phyloP scores from a whole-genome alignment of 2,888 invertebrate species.

The Hyposoter didymator region DNA sequence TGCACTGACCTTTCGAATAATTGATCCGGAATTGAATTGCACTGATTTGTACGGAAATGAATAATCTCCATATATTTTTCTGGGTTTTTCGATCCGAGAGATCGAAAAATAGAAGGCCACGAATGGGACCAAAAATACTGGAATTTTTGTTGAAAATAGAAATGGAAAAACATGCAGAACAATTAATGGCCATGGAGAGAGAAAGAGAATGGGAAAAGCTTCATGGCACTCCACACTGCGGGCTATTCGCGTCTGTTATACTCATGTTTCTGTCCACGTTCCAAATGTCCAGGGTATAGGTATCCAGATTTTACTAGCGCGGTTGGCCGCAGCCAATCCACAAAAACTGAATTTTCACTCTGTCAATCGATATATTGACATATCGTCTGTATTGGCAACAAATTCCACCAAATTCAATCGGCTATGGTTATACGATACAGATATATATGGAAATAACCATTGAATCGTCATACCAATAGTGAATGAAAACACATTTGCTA shows the following conservation, averaged over 20 bases:
- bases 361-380: slow-evolving; percentile 62
- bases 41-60: slow-evolving; percentile 6
- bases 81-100: neutral
- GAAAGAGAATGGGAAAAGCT: slow-evolving; percentile 2
- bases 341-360: slow-evolving; percentile 60
- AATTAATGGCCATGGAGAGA: slow-evolving; percentile 39
- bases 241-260: slow-evolving; percentile 34
- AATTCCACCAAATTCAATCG: slow-evolving; percentile 43
- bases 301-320: slow-evolving; percentile 6
- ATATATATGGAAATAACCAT: slow-evolving; percentile 39
- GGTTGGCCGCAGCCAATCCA: slow-evolving; percentile 53
- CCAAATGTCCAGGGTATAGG: neutral
- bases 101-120: neutral
- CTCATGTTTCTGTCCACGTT: slow-evolving; percentile 26
- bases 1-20: neutral
- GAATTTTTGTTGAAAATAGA: slow-evolving; percentile 39
- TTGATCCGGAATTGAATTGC: neutral
- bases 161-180: slow-evolving; percentile 33
- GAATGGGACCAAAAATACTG: slow-evolving; percentile 9
- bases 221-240: slow-evolving; percentile 13
- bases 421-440: slow-evolving; percentile 27
- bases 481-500: slow-evolving; percentile 57
- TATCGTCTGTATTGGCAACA: slow-evolving; percentile 51
- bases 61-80: slow-evolving; percentile 11
- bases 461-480: slow-evolving; percentile 45